Percentiles rank a stretch among this genome's conserved stretches.
These are phyloP conservation scores for Schizopygopsis pylzovi DNA, from an alignment of 2,797 vertebrate genomes.

Conservation along the genomic window DNA sequence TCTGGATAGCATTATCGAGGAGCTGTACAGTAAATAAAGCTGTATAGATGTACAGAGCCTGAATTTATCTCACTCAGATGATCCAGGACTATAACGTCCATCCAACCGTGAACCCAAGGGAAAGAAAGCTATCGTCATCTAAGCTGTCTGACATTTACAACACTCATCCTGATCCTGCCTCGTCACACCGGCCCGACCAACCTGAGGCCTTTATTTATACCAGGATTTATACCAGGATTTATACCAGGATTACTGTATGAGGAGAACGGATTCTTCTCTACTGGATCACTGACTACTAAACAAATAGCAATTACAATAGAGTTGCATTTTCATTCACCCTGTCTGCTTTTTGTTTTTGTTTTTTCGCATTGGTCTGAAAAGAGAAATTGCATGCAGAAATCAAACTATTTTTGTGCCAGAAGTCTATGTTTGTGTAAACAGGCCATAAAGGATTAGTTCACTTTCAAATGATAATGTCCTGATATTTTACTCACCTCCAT, in stretches of 20 bases:
- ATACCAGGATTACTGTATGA: neutral
- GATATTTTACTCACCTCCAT: no score
- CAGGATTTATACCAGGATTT: neutral
- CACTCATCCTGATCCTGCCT: conserved; percentile 13
- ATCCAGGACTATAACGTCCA: conserved; percentile 6
- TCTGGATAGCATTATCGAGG: conserved; percentile 15
- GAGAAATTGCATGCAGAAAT: neutral
- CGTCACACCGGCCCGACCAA: neutral
- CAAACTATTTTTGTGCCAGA: neutral
- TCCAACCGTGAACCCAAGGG: conserved; percentile 18
- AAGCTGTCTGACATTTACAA: neutral
- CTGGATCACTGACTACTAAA: neutral
- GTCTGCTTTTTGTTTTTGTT: neutral
- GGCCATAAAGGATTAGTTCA: neutral
- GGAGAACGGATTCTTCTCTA: neutral
- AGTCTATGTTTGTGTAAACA: neutral
- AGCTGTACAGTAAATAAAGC: conserved; percentile 13
- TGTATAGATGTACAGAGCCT: conserved; percentile 12
- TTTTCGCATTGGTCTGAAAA: neutral
- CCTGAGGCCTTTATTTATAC: neutral
- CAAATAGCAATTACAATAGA: neutral
- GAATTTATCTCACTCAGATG: neutral
- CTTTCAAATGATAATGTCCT: no score
- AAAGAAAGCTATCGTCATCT: conserved; percentile 35
- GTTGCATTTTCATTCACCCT: neutral